Evolutionary conservation across 2,888 invertebrate genomes (phyloP), one percentile per base, ranked within the genome.

Genomic region (Caenorhabditis sinica): DNA sequence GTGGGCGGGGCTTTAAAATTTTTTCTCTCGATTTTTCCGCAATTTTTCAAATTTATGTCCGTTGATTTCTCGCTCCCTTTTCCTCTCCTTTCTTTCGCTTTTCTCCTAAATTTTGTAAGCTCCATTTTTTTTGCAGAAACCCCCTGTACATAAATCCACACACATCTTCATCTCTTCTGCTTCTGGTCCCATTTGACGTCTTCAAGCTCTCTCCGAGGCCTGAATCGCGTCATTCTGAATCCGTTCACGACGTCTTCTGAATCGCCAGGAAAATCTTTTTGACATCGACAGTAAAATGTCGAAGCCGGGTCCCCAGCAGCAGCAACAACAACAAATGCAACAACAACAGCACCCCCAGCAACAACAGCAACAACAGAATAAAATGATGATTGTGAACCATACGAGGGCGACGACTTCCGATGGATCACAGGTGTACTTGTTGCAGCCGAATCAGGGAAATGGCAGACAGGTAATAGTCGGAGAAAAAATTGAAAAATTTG

Each of bases 391-490:
- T 8, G 43, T 76, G 25, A 49, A 61, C 5, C 79, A 79, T 51
- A 60, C 33, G 53, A 51, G 79, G 13, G 71, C 79, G 28, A 79
- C 79, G 45, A 65, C 49, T 13, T 65, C 71, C 11, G 79, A 79
- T 45, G 79, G 79, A 45, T 79, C 79, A 13, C 86, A 86, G 56
- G 86, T 87, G 11, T 87, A 86, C 43, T 43, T 87, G 23, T 36
- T 87, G 15, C 86, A 87, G 33, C 87, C 87, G 36, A 77, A 17
- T 43, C 40, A 23, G 56, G 56, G 4, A 69, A 69, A 79, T 43
- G 33, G 23, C 17, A 13, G 69, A 56, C 69, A 40, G 56, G 69
- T 69, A 51, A 11, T 20, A n/a, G 11, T 40, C 13, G 13, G 40
- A 13, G n/a, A n/a, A n/a, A n/a, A 6, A 2, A 40, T 2, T 11